Evolutionary conservation across 2,888 invertebrate species (phyloP), one percentile per base, ranked within the genome.

Genomic region (Watsonalla cultraria): DNA sequence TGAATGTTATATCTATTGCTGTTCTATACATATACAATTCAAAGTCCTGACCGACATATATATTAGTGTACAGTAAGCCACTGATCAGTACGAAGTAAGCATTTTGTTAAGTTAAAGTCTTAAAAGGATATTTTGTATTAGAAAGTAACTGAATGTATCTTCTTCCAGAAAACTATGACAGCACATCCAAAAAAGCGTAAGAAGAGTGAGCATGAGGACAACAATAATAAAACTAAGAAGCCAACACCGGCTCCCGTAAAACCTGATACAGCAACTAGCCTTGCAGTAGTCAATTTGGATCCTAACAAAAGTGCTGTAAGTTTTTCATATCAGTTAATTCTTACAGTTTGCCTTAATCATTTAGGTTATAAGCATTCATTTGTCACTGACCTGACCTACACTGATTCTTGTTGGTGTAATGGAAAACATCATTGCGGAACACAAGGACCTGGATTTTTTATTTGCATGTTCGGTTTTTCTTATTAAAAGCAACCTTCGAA

Each of bases 161-260:
- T 78, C 78, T n/a, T 49, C 15, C 69, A 89, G 90, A 87, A 86
- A 74, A 61, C 66, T 9, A 48, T 75, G 47, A 64, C 68, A 46
- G 62, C 68, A 35, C 80, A 81, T 51, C 61, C 78, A 49, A 90
- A 87, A 58, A 90, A 90, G 59, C 81, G 88, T 15, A 90, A 90
- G 64, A 90, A 85, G 61, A 86, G 82, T 68, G 84, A 87, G 52
- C 66, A 77, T 33, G 90, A 90, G 52, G 88, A 90, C 51, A 78
- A 74, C 48, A 81, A 76, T 54, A 76, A 74, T 50, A 83, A 80
- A 63, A 65, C 64, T 51, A 87, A 83, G 51, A 87, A 84, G 56
- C 61, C 74, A 52, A 47, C 64, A 5, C 58, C 57, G 5, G 60
- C 68, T 37, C 53, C 70, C 6, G 58, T 61, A 5, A 81, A 76